Base-by-base conservation (phyloP, 2,797 vertebrate genomes). In the Micropoecilia bifurca region DNA sequence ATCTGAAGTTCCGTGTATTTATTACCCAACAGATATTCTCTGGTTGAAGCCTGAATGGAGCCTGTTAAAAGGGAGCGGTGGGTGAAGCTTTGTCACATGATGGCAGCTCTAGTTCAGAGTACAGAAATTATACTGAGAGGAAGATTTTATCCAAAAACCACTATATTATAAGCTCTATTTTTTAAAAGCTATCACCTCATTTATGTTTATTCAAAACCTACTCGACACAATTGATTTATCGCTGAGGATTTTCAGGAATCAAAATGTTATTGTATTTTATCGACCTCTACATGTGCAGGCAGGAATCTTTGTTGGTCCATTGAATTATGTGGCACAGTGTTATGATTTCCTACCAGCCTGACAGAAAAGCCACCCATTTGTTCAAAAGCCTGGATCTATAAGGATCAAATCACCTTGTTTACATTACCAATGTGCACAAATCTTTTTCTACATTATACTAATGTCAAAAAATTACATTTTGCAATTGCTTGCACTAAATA, bases 51-150 rank as follows among this genome's bases (percentile, higher is more conserved):
- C 55, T 73, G 33, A 30, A 41, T 25, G 33, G 33, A 39, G 63
- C 36, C 39, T 8, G 39, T 41, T 68, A 25, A 12, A 41, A 20
- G 10, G 36, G 47, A 79, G 78, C 53, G 68, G 59, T 69, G 75
- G 73, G 36, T 78, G 48, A 73, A 74, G 36, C 47, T 18, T 6
- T 43, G 18, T 76, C 81, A 80, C 78, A 73, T 79, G 75, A 72
- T 30, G 57, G 6, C 28, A 83, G 46, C 78, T 63, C 48, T 18
- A 28, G 76, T 80, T 83, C 73, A 82, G 74, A 87, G 77, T 47
- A 63, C 74, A 76, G 30, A 68, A 47, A 9, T 69, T 75, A 69
- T 68, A 53, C 72, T 66, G 61, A 75, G 74, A 77, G 55, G 18
- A 30, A 75, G 47, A 73, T n/a, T 57, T 14, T 3, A 72, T 53